Evolutionary conservation across 2,888 invertebrate genomes (phyloP).

Genomic region (Zonitis immaculata): DNA sequence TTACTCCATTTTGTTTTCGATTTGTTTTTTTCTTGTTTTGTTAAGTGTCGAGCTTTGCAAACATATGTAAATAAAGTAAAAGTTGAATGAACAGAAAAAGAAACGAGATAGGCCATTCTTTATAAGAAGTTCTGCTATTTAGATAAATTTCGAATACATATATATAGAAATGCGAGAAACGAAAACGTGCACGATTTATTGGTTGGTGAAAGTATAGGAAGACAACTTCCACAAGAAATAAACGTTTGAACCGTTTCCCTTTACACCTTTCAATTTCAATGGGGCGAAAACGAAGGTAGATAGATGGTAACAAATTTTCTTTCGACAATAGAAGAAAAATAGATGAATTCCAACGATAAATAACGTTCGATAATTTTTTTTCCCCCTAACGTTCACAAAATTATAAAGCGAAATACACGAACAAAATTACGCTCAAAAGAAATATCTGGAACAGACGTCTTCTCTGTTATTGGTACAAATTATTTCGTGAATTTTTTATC

Average conservation of each 20-base stretch:
- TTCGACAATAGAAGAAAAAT: background rate
- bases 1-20: too few relatives aligned
- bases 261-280: background rate
- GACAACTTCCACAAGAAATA: background rate
- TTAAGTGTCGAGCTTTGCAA: too few relatives aligned
- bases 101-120: background rate
- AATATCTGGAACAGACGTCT: too few relatives aligned
- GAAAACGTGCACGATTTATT: background rate
- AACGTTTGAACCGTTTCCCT: background rate
- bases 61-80: background rate
- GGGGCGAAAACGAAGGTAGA: background rate
- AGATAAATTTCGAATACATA: background rate
- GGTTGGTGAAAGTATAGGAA: background rate
- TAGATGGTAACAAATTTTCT: background rate
- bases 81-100: background rate
- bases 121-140: background rate
- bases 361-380: background rate
- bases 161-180: background rate
- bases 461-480: too few relatives aligned
- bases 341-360: background rate
- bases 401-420: too few relatives aligned
- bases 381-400: too few relatives aligned
- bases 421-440: too few relatives aligned
- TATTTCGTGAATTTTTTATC: too few relatives aligned
- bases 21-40: background rate